phyloP scores from a whole-genome alignment of 2,113 vertebrate species.

The Rhynchomys soricoides region DNA sequence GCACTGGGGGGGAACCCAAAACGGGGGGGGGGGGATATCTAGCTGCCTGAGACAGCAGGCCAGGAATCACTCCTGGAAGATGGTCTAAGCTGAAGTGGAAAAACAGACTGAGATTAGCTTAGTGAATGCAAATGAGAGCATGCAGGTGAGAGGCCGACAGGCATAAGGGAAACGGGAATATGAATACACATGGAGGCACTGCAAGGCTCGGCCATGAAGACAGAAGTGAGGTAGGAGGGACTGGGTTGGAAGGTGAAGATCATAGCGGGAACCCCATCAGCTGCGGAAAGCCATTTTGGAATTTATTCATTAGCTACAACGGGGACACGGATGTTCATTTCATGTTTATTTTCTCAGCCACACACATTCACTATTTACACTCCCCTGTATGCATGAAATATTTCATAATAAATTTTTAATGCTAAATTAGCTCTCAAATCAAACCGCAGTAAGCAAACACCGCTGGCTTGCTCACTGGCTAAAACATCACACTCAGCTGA shows the following conservation, averaged over 20 bases:
- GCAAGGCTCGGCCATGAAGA: rapidly evolving
- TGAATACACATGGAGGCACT: rapidly evolving
- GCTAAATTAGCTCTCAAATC: not conserved
- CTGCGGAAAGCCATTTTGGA: rapidly evolving
- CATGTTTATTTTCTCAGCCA: not conserved
- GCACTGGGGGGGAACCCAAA: not conserved
- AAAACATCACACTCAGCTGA: not conserved
- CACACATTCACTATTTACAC: not conserved
- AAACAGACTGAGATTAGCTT: not conserved
- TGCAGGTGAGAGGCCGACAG: not conserved
- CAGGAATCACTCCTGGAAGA: not conserved
- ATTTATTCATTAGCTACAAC: not conserved
- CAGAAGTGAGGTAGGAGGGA: rapidly evolving
- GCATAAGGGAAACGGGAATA: not conserved
- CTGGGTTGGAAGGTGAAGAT: not conserved
- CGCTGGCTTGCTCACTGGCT: not conserved
- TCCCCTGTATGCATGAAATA: not conserved
- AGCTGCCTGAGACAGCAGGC: rapidly evolving
- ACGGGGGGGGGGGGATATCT: rapidly evolving
- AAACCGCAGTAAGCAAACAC: not conserved
- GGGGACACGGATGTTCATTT: rapidly evolving
- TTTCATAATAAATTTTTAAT: not conserved
- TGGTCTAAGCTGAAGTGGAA: not conserved
- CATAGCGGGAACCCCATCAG: not conserved
- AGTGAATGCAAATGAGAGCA: not conserved